Evolutionary conservation across 2,888 invertebrate species (phyloP).

Genomic region (Eledona agricola): DNA sequence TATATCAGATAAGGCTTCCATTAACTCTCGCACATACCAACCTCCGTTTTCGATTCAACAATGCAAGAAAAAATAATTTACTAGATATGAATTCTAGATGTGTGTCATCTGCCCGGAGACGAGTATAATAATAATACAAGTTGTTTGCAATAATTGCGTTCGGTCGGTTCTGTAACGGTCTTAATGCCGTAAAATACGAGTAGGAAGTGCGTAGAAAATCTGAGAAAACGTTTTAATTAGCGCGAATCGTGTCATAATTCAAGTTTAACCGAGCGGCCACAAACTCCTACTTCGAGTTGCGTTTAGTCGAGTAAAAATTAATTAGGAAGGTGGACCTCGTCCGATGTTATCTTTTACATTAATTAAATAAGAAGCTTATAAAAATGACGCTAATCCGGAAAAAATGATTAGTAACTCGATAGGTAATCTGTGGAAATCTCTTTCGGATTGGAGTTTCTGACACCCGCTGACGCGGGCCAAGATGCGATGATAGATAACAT

Average conservation of each 20-base stretch:
- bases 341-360: conserved; percentile 26
- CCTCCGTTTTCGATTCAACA: conserved; percentile 18
- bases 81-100: conserved; percentile 13
- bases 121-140: conserved; percentile 1
- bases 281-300: conserved; percentile 19
- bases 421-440: conserved; percentile 28
- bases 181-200: conserved; percentile 17
- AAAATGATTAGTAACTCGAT: conserved; percentile 28
- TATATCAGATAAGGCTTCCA: conserved; percentile 29
- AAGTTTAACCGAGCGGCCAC: conserved; percentile 27
- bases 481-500: conserved; percentile 21
- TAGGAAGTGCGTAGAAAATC: conserved; percentile 32
- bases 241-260: conserved; percentile 29
- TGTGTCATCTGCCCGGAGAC: not conserved
- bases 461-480: conserved; percentile 27
- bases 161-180: conserved; percentile 14
- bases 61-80: conserved; percentile 24
- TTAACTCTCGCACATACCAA: conserved; percentile 9
- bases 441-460: conserved; percentile 24
- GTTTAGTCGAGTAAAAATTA: conserved; percentile 19
- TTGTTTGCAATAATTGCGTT: conserved; percentile 5
- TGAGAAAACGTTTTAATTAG: conserved; percentile 30
- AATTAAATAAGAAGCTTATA: conserved; percentile 37
- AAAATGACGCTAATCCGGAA: conserved; percentile 32
- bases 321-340: conserved; percentile 12